Evolutionary conservation across 2,113 vertebrate species (phyloP).

Genomic region (Gnathonemus echidnorhynchus): DNA sequence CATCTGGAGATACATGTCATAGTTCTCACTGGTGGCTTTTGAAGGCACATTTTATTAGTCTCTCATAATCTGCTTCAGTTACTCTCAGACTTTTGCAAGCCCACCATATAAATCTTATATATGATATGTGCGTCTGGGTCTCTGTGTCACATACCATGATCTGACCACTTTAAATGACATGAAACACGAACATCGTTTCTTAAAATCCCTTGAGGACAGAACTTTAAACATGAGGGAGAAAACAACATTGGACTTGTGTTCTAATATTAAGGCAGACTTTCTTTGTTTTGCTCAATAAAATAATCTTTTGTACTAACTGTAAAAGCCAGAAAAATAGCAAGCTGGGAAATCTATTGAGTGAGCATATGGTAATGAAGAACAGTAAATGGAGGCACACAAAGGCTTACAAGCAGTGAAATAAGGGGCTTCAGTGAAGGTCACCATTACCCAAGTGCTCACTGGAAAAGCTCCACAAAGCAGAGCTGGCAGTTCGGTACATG

Average conservation of each 20-base stretch:
- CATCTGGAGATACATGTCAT: background rate
- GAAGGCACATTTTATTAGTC: background rate
- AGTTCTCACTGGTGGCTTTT: background rate
- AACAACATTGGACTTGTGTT: background rate
- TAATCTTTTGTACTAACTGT: background rate
- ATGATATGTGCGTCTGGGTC: background rate
- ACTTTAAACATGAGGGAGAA: background rate
- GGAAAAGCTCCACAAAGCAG: background rate
- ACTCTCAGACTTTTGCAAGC: background rate
- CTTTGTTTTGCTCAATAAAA: background rate
- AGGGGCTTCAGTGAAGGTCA: background rate
- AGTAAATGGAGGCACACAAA: background rate
- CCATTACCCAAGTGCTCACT: background rate
- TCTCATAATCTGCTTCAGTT: background rate
- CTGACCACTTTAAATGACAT: background rate
- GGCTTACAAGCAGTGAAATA: background rate
- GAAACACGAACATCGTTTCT: background rate
- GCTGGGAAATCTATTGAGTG: background rate
- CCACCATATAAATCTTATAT: background rate
- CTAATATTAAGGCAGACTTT: background rate
- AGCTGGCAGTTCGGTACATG: background rate
- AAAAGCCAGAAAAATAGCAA: background rate
- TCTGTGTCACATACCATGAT: background rate
- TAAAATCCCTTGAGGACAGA: background rate
- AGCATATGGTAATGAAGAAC: background rate